Conservation (phyloP, 2,113 vertebrate genomes). For the Hippocampus zosterae region DNA sequence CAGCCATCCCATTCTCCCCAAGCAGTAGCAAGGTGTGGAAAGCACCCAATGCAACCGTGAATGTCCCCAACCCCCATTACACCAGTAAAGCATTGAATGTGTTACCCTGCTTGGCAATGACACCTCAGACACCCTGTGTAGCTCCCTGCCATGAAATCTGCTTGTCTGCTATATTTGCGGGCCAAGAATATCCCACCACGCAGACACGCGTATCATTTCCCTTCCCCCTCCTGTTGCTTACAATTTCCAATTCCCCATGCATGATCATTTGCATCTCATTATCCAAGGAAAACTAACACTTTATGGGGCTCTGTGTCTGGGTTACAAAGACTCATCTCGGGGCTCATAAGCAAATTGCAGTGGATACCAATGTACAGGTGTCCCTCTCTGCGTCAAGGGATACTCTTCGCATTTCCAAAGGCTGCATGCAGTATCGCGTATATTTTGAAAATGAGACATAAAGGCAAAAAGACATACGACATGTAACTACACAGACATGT, state of each 20-base stretch:
- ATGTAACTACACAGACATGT: neutral
- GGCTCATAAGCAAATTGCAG: slow-evolving; percentile 39
- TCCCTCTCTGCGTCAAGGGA: slow-evolving; percentile 41
- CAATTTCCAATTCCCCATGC: slow-evolving; percentile 50
- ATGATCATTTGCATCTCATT: slow-evolving; percentile 73
- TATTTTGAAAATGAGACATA: slow-evolving; percentile 14
- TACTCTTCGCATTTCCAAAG: slow-evolving; percentile 37
- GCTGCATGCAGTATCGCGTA: slow-evolving; percentile 15
- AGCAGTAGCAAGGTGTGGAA: slow-evolving; percentile 17
- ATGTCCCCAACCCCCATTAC: slow-evolving; percentile 18
- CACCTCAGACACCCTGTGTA: slow-evolving; percentile 50
- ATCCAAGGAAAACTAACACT: slow-evolving; percentile 44
- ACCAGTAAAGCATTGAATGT: slow-evolving; percentile 19
- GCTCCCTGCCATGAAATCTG: slow-evolving; percentile 62
- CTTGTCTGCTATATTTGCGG: slow-evolving; percentile 59
- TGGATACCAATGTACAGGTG: slow-evolving; percentile 7
- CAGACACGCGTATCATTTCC: slow-evolving; percentile 48
- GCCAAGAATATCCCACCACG: slow-evolving; percentile 37
- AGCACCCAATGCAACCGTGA: slow-evolving; percentile 15
- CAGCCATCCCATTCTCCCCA: slow-evolving; percentile 7
- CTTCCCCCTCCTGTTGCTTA: slow-evolving; percentile 43
- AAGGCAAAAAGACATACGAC: neutral
- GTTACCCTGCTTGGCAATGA: slow-evolving; percentile 42
- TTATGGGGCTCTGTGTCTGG: slow-evolving; percentile 9
- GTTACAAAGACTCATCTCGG: slow-evolving; percentile 27